A percentile compares a stretch with the other conserved stretches of the same genome.
These are phyloP conservation scores for Linyphia triangularis DNA, from an alignment of 2,888 invertebrate genomes.

Conservation along the genomic window DNA sequence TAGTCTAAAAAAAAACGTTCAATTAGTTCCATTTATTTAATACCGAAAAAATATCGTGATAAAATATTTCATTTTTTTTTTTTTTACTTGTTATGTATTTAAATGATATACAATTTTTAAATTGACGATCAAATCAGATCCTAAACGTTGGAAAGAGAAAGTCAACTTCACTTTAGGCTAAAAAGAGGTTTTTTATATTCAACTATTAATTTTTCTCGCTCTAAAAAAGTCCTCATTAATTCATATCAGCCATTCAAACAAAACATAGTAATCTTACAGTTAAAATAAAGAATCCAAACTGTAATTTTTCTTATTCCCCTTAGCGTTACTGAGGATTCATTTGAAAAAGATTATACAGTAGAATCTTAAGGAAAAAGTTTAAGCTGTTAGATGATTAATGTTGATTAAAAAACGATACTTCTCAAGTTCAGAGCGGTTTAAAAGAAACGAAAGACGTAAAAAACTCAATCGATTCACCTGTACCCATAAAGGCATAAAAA, in stretches of 20 bases:
- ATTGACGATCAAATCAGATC: too few relatives aligned
- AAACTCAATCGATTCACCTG: slow-evolving; percentile 34
- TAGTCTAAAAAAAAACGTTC: too few relatives aligned
- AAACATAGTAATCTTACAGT: slow-evolving; percentile 29
- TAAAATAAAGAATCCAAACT: slow-evolving; percentile 26
- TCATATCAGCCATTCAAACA: slow-evolving; percentile 19
- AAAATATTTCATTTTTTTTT: too few relatives aligned
- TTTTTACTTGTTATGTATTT: too few relatives aligned
- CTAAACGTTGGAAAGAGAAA: too few relatives aligned
- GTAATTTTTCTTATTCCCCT: slow-evolving; percentile 21
- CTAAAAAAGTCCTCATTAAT: slow-evolving; percentile 41
- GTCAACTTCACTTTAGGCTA: not conserved
- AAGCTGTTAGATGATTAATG: slow-evolving; percentile 56
- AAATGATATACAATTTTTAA: too few relatives aligned
- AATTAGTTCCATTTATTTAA: too few relatives aligned
- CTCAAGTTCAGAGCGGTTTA: slow-evolving; percentile 14
- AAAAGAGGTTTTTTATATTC: not conserved
- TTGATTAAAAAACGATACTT: slow-evolving; percentile 63
- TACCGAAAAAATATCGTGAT: too few relatives aligned
- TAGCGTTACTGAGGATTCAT: slow-evolving; percentile 13
- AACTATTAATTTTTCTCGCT: slow-evolving; percentile 22
- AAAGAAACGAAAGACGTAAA: not conserved
- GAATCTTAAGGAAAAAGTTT: slow-evolving; percentile 29
- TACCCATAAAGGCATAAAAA: slow-evolving; percentile 32
- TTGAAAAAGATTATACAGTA: slow-evolving; percentile 11